Percentiles rank a stretch among this genome's conserved stretches.
phyloP scores from a whole-genome alignment of 1,140 invertebrate species.

The Diprion similis region DNA sequence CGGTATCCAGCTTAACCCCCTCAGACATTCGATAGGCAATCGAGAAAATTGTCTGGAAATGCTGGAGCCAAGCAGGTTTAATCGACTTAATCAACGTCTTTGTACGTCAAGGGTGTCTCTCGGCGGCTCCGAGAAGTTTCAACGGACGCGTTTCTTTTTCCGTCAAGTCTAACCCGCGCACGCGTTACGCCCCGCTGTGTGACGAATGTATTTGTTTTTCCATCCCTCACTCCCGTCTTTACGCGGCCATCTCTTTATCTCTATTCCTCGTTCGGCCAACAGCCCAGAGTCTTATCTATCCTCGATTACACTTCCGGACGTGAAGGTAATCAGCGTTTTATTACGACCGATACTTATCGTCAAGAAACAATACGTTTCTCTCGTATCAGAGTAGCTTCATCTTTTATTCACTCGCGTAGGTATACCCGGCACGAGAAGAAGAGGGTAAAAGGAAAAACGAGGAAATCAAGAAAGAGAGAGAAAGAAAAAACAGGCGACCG shows the following conservation, averaged over 20 bases:
- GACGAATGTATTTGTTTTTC: background rate
- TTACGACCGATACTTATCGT: background rate
- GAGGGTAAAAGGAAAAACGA: no score
- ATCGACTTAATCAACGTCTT: conserved; percentile 7
- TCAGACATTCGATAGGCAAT: background rate
- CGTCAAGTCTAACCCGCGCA: background rate
- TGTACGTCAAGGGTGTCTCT: conserved; percentile 7
- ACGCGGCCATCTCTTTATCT: no score
- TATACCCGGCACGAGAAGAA: background rate
- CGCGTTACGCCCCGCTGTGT: background rate
- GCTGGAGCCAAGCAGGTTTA: background rate
- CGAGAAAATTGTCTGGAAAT: conserved; percentile 7
- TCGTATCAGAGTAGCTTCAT: background rate
- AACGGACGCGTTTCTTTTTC: background rate
- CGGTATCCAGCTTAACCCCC: background rate
- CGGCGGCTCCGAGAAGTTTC: background rate
- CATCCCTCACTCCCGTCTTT: background rate
- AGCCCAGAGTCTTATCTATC: background rate
- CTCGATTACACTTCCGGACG: conserved; percentile 1
- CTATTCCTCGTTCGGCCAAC: no score
- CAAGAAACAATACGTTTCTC: background rate
- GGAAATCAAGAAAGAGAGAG: no score
- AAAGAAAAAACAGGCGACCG: no score
- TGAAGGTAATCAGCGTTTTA: conserved; percentile 1
- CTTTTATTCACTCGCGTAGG: background rate